Evolutionary conservation across 1,140 invertebrate species (phyloP).

Genomic region (Catajapyx aquilonaris): DNA sequence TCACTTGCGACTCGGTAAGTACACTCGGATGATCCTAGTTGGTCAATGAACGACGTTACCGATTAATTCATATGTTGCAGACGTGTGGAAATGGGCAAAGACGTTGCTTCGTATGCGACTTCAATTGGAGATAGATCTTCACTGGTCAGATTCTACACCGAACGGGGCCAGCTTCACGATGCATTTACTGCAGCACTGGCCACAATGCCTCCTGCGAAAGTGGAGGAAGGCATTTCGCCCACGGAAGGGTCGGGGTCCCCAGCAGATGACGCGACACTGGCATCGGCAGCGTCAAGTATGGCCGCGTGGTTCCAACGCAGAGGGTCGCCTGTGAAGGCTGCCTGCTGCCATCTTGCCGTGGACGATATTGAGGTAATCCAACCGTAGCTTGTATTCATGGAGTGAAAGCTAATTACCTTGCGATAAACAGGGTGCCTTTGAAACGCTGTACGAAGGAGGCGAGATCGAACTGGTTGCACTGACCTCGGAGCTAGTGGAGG

Average conservation of each 20-base stretch:
- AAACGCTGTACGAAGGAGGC: neutral
- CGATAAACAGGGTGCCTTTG: neutral
- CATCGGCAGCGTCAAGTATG: conserved; percentile 10
- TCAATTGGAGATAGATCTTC: conserved; percentile 16
- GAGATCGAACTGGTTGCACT: neutral
- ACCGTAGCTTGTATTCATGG: too few species aligned
- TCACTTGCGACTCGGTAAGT: conserved; percentile 19
- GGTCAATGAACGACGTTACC: conserved; percentile 11
- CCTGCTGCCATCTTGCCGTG: conserved; percentile 22
- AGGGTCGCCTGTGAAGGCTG: conserved; percentile 21
- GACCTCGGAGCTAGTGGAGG: too few species aligned
- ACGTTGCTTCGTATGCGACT: conserved; percentile 16
- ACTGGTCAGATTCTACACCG: conserved; percentile 17
- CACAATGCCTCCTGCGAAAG: conserved; percentile 4
- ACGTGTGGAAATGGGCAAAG: conserved; percentile 18
- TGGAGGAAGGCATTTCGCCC: conserved; percentile 5
- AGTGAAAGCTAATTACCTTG: conserved; percentile 1
- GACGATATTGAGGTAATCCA: conserved; percentile 19
- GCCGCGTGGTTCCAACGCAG: conserved; percentile 19
- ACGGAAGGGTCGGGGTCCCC: conserved; percentile 4
- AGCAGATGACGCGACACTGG: conserved; percentile 5
- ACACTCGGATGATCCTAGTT: conserved; percentile 3
- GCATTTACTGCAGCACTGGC: conserved; percentile 9
- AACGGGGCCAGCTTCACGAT: conserved; percentile 11
- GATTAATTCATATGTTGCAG: conserved; percentile 18